phyloP scores from a whole-genome alignment of 2,797 vertebrate species.

The Allobates femoralis region DNA sequence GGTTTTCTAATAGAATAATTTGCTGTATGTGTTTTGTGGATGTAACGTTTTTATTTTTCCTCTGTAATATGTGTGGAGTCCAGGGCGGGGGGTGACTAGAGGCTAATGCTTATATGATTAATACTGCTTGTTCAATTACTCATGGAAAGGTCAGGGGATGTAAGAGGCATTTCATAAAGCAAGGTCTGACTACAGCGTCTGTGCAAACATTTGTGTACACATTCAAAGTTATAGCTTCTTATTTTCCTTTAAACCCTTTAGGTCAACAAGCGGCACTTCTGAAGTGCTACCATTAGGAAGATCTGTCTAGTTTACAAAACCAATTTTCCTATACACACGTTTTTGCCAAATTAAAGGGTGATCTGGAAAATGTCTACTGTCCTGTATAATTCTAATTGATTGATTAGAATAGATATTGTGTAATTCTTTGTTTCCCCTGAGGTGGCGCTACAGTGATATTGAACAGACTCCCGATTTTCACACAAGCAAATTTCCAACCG shows the following conservation, averaged over 20 bases:
- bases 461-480: too few relatives aligned
- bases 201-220: conserved; percentile 31
- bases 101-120: conserved; percentile 30
- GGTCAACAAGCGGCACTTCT: neutral
- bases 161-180: conserved; percentile 6
- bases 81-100: neutral
- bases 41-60: neutral
- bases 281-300: neutral
- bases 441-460: too few relatives aligned
- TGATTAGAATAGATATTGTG: too few relatives aligned
- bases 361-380: too few relatives aligned
- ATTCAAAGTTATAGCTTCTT: neutral
- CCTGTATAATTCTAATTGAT: too few relatives aligned
- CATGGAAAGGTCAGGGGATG: conserved; percentile 36
- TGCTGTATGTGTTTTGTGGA: neutral
- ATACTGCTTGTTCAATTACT: conserved; percentile 37
- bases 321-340: neutral
- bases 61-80: too few relatives aligned
- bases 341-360: too few relatives aligned
- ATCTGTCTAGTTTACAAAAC: neutral
- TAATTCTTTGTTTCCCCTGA: too few relatives aligned
- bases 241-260: neutral
- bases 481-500: too few relatives aligned
- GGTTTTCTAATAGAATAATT: too few relatives aligned
- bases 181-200: neutral